Percentiles rank a stretch among this genome's conserved stretches.
Conservation (phyloP, 2,888 invertebrate genomes). For the Argynnis bischoffii region DNA sequence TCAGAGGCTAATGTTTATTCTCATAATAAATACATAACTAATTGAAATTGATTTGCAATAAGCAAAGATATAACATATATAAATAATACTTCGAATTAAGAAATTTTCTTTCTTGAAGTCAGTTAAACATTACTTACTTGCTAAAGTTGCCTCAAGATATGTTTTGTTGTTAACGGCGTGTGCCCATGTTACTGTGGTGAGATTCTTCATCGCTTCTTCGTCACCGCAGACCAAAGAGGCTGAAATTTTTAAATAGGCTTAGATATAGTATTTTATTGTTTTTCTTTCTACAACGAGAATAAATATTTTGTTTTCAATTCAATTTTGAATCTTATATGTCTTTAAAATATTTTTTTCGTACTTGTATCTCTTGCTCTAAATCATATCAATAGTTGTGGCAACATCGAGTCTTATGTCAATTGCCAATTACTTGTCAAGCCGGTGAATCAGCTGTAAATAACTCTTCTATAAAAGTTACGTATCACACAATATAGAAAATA, state of each 20-base stretch:
- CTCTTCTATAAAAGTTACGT: not conserved
- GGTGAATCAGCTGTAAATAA: constrained; percentile 19
- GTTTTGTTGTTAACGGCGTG: constrained; percentile 91
- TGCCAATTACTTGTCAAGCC: constrained; percentile 4
- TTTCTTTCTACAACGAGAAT: not conserved
- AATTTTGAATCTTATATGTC: not conserved
- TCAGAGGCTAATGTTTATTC: no score
- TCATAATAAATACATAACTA: no score
- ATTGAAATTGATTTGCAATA: no score
- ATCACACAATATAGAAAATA: no score
- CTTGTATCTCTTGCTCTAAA: not conserved
- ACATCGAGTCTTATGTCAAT: constrained; percentile 5
- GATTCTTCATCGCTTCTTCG: constrained; percentile 81
- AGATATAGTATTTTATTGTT: not conserved
- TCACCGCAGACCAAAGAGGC: constrained; percentile 60
- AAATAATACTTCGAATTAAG: not conserved
- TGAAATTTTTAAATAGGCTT: constrained; percentile 46
- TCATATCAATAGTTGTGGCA: not conserved
- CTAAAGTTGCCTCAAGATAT: constrained; percentile 83
- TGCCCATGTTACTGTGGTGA: constrained; percentile 90
- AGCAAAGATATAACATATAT: not conserved
- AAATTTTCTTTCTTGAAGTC: not conserved
- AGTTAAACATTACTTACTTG: constrained; percentile 68
- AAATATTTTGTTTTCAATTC: not conserved
- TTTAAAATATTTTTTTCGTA: not conserved